Conservation (phyloP, 2,797 vertebrate species). For the Strix occidentalis region DNA sequence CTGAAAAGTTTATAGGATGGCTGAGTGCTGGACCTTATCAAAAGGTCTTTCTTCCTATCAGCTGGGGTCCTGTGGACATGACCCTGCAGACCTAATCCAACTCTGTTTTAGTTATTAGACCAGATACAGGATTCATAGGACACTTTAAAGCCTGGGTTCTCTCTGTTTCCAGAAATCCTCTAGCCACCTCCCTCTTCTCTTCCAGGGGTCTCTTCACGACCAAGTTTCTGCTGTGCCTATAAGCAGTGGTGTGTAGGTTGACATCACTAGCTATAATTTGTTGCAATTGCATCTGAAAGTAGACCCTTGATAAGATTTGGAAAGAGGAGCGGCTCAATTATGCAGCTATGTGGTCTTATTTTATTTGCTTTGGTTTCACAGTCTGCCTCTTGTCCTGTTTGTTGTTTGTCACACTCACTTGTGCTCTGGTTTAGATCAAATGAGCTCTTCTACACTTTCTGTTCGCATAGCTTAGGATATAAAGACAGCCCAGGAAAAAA, state of each 20-base stretch:
- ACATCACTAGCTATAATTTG: not conserved
- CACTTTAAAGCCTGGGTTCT: not conserved
- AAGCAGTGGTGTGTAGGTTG: not conserved
- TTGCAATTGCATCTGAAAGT: not conserved
- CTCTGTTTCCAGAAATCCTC: not conserved
- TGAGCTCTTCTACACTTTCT: not conserved
- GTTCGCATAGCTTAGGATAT: not conserved
- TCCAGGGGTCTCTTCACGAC: not conserved
- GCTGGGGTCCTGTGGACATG: not conserved
- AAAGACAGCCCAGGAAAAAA: not conserved
- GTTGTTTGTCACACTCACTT: not conserved
- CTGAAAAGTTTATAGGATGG: not conserved
- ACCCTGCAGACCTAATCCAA: not conserved
- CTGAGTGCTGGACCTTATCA: not conserved
- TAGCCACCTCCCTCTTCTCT: not conserved
- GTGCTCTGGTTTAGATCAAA: slow-evolving; percentile 26
- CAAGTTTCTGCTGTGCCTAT: not conserved
- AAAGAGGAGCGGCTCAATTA: not conserved
- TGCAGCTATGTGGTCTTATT: not conserved
- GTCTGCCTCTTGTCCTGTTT: slow-evolving; percentile 13
- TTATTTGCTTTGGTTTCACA: slow-evolving; percentile 23
- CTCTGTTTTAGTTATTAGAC: not conserved
- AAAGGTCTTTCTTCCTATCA: not conserved
- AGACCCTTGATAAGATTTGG: slow-evolving; percentile 3
- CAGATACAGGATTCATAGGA: not conserved